phyloP scores from a whole-genome alignment of 2,888 invertebrate species.

The Silvanus unidentatus region DNA sequence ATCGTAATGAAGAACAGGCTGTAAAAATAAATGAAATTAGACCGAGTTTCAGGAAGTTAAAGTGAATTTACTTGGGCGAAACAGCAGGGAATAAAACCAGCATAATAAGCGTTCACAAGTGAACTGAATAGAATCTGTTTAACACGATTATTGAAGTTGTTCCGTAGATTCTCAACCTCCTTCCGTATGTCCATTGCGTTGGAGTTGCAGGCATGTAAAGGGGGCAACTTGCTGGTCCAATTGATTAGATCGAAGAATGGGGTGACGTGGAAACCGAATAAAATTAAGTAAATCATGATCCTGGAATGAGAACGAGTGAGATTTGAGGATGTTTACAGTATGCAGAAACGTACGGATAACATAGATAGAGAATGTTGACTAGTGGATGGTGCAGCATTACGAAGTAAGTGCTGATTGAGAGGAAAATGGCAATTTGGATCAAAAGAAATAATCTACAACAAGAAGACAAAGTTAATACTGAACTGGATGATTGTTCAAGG shows the following conservation, averaged over 20 bases:
- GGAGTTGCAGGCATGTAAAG: conserved; percentile 71
- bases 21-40: conserved; percentile 14
- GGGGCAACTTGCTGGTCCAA: conserved; percentile 46
- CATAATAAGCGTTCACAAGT: conserved; percentile 79
- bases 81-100: conserved; percentile 82
- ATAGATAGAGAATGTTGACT: conserved; percentile 75
- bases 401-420: conserved; percentile 65
- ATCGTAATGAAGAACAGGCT: conserved; percentile 72
- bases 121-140: conserved; percentile 80
- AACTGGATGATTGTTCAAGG: too few species aligned
- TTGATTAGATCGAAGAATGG: conserved; percentile 66
- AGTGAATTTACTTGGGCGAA: conserved; percentile 84
- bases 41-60: not conserved
- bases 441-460: conserved; percentile 63
- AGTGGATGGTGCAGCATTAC: conserved; percentile 70
- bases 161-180: conserved; percentile 78
- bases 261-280: conserved; percentile 72
- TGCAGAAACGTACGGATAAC: conserved; percentile 76
- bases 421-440: conserved; percentile 53
- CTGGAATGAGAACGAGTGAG: conserved; percentile 46
- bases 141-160: conserved; percentile 83
- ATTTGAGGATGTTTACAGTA: not conserved
- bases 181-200: conserved; percentile 66
- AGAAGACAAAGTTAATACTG: too few species aligned
- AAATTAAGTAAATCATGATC: conserved; percentile 68